These are phyloP conservation scores for Onychomys torridus DNA, from an alignment of 2,797 vertebrate genomes.

Conservation along the genomic window DNA sequence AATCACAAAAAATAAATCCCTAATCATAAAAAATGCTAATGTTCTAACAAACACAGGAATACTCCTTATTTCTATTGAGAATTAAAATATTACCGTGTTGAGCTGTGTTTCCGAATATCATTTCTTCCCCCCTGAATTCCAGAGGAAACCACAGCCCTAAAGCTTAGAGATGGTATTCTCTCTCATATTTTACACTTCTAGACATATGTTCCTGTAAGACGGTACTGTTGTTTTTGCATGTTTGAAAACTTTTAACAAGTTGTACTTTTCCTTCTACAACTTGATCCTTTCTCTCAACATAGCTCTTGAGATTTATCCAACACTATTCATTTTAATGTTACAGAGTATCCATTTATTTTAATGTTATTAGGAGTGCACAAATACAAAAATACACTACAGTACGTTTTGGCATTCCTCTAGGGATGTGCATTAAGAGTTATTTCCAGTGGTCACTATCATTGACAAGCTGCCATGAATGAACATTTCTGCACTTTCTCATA, in stretches of 20 bases:
- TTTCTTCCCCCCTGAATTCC: background rate
- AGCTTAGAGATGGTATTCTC: background rate
- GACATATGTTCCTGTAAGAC: background rate
- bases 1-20: background rate
- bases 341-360: background rate
- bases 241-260: conserved; percentile 33
- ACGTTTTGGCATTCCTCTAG: background rate
- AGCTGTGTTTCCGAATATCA: background rate
- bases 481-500: background rate
- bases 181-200: background rate
- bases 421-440: background rate
- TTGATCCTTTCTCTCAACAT: conserved; percentile 11
- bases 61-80: background rate
- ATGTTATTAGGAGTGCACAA: background rate
- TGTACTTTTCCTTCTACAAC: conserved; percentile 3
- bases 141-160: conserved; percentile 7
- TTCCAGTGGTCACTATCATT: background rate
- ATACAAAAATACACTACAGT: background rate
- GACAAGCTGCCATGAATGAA: background rate
- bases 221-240: background rate
- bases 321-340: background rate
- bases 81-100: conserved; percentile 16
- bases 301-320: conserved; percentile 14
- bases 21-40: background rate
- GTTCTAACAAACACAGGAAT: background rate